Conservation (phyloP, 2,113 vertebrate species). For the Australoheros scitulus region DNA sequence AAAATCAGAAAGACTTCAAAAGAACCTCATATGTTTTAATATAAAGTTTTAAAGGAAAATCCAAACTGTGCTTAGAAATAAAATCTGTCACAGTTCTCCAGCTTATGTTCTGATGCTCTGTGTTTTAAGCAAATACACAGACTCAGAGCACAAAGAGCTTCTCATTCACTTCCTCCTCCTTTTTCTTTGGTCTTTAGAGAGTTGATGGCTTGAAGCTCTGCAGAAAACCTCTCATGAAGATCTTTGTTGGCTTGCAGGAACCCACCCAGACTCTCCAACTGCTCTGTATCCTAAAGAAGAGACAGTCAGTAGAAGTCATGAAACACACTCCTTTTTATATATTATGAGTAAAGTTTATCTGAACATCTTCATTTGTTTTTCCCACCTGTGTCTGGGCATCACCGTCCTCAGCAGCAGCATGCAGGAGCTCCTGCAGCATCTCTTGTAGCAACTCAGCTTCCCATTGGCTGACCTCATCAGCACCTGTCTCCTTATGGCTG, state of each 20-base stretch:
- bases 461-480: constrained; percentile 65
- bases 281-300: constrained; percentile 45
- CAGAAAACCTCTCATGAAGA: constrained; percentile 66
- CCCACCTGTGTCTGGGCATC: constrained; percentile 58
- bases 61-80: background rate
- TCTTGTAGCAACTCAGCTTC: constrained; percentile 82
- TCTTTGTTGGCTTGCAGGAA: constrained; percentile 72
- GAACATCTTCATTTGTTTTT: background rate
- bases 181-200: constrained; percentile 15
- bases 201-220: constrained; percentile 55
- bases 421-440: constrained; percentile 75
- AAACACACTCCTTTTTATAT: background rate
- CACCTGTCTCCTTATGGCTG: constrained; percentile 58
- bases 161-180: background rate
- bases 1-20: too few species aligned
- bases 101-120: background rate
- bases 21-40: background rate
- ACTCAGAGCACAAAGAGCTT: background rate
- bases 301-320: background rate
- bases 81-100: background rate
- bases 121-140: background rate
- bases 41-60: accelerated
- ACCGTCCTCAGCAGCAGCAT: constrained; percentile 43
- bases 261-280: constrained; percentile 52
- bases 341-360: background rate